Evolutionary conservation across 2,888 invertebrate genomes (phyloP), one percentile per base, ranked within the genome.

Genomic region (Antheraea yamamai): DNA sequence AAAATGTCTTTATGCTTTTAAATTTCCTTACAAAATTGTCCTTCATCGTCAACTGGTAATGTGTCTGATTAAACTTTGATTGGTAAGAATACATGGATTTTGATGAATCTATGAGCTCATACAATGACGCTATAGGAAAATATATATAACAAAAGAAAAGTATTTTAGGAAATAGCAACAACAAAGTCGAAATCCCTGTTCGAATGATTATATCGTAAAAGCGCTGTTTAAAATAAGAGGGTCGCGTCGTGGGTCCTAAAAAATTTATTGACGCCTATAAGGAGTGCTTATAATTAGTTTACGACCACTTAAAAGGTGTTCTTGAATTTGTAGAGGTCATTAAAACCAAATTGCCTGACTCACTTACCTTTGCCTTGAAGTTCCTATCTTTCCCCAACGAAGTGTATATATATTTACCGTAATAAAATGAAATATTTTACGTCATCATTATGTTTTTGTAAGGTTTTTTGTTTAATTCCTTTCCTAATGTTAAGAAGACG

Each of bases 231-330:
- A 73, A 73, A 66, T 74, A 47, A 30, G 35, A 23, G 35, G 70
- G 58, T 73, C 16, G 20, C 23, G 74, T 68, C n/a, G n/a, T 35
- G 70, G 39, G 70, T 61, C 58, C 68, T 35, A 23, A 71, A 76
- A 76, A 74, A 51, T 76, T 70, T 74, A 73, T 70, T 73, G 35
- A 66, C 58, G 70, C 35, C 70, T 64, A 66, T 76, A 73, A 78
- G 77, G 77, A 75, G 77, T 78, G 77, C 79, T 81, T 79, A 79
- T 81, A 82, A 82, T 81, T 81, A 79, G 81, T 79, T 82, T 79
- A 82, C 77, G 79, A 77, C 77, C 80, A 74, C 78, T 82, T 77
- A 80, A 79, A 78, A 78, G 78, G 78, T 78, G 77, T 8, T 61
- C 73, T 14, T 72, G 73, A 68, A 75, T 73, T 71, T 73, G 51